phyloP scores from a whole-genome alignment of 2,113 vertebrate genomes.

The Orientallactaga bullata region DNA sequence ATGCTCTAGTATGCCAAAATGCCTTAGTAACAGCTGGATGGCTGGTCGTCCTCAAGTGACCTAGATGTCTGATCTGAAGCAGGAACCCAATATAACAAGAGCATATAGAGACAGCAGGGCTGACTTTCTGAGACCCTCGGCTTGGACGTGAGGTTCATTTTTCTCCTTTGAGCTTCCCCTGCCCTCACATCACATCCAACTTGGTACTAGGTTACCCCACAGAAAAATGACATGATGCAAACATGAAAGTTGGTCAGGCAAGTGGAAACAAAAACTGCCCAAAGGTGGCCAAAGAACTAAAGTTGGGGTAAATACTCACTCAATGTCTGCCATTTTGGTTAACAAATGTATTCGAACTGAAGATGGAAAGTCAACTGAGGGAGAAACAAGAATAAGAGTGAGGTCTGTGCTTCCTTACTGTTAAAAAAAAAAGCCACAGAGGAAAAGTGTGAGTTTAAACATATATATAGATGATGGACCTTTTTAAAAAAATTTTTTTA shows the following conservation, averaged over 20 bases:
- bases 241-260: not conserved
- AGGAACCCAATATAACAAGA: not conserved
- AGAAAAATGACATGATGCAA: too few relatives aligned
- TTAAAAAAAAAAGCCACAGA: not conserved
- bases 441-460: not conserved
- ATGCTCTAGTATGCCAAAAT: constrained; percentile 24
- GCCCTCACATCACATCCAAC: not conserved
- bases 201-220: rapidly evolving
- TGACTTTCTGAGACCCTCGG: not conserved
- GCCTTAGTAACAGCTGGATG: constrained; percentile 43
- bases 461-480: not conserved
- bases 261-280: not conserved
- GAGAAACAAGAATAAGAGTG: constrained; percentile 54
- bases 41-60: not conserved
- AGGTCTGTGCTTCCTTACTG: not conserved
- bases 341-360: constrained; percentile 93
- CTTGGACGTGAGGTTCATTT: rapidly evolving
- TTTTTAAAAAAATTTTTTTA: too few relatives aligned
- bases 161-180: not conserved
- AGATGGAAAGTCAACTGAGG: constrained; percentile 95
- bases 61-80: not conserved
- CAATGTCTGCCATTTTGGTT: constrained; percentile 95
- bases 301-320: constrained; percentile 89
- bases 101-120: not conserved
- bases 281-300: not conserved